Evolutionary conservation across 2,113 vertebrate genomes (phyloP), one percentile per base, ranked within the genome.

Genomic region (Myotis lucifugus): DNA sequence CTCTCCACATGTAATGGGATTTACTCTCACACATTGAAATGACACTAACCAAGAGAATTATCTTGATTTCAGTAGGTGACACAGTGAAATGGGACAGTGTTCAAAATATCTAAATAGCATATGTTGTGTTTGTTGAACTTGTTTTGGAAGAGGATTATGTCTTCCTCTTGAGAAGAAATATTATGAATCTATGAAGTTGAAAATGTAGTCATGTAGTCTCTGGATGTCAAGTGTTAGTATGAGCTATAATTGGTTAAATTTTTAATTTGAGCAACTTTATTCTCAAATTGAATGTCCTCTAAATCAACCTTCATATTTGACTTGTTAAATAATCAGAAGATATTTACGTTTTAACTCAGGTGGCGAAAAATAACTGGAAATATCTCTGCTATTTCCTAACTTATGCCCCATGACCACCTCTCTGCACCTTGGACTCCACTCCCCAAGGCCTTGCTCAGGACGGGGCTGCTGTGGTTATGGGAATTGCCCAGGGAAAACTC

Each of bases 391-490:
- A 18, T 21, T 59, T 56, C 7, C 74, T 87, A 82, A 81, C 18
- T 56, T 79, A 18, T 3, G 1, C 14, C 23, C 42, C 13, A n/a
- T 5, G 32, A 25, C 0, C 17, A 29, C 17, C 27, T 40, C 40
- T n/a, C 56, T 25, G 50, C 5, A 15, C 23, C 32, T 3, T 7
- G 4, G 29, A 15, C 15, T n/a, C 7, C 25, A 23, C n/a, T 46
- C 19, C 15, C 18, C 10, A 21, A 8, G 0, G 1, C 9, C 48
- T 6, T 4, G 17, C 27, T 46, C 52, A 25, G 46, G 85, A 6
- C 0, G 0, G 1, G 15, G 8, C 1, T 11, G 3, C 0, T 3
- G 4, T 3, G 34, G 3, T 17, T 0, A 11, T 0, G 14, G 6
- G 18, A 69, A 37, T 8, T 8, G 2, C 13, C 0, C 11, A 8